phyloP scores from a whole-genome alignment of 2,888 invertebrate genomes.

The Ashinkailepas kermadecensis region DNA sequence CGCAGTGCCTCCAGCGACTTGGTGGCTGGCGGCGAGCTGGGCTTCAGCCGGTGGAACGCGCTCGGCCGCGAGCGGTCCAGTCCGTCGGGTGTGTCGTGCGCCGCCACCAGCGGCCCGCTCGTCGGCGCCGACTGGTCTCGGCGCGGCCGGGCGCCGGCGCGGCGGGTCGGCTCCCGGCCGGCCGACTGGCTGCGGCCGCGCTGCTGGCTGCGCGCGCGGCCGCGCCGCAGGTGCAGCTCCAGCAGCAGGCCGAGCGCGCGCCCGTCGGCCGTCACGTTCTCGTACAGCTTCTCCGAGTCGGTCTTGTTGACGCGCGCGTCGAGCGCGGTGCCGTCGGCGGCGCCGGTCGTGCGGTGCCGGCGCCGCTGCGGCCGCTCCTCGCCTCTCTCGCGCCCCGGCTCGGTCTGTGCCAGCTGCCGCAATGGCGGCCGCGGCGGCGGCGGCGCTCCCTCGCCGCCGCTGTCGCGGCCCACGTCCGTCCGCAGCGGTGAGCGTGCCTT shows the following conservation, averaged over 20 bases:
- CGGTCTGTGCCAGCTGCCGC: conserved; percentile 57
- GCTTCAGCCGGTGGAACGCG: conserved; percentile 16
- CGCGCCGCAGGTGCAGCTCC: background rate
- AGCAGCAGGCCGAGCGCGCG: conserved; percentile 15
- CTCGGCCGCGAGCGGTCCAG: conserved; percentile 3
- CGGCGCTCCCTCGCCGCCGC: background rate
- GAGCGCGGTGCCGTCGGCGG: conserved; percentile 58
- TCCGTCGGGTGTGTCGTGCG: background rate
- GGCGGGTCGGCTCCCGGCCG: background rate
- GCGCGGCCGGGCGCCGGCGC: background rate
- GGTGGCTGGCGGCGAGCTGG: background rate
- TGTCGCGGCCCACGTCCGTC: too few relatives aligned
- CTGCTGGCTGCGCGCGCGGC: background rate
- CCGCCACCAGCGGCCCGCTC: background rate
- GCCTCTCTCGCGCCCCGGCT: conserved; percentile 73
- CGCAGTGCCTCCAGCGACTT: background rate
- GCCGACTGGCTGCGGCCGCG: conserved; percentile 8
- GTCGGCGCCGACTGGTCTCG: background rate
- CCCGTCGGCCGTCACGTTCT: conserved; percentile 38
- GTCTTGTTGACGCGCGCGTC: conserved; percentile 53
- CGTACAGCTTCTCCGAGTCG: conserved; percentile 61
- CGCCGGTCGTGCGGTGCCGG: conserved; percentile 69
- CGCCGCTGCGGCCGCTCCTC: conserved; percentile 33
- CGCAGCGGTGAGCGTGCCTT: background rate
- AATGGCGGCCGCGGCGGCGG: conserved; percentile 38